phyloP scores from a whole-genome alignment of 1,140 invertebrate species.

The Vanessa atalanta region DNA sequence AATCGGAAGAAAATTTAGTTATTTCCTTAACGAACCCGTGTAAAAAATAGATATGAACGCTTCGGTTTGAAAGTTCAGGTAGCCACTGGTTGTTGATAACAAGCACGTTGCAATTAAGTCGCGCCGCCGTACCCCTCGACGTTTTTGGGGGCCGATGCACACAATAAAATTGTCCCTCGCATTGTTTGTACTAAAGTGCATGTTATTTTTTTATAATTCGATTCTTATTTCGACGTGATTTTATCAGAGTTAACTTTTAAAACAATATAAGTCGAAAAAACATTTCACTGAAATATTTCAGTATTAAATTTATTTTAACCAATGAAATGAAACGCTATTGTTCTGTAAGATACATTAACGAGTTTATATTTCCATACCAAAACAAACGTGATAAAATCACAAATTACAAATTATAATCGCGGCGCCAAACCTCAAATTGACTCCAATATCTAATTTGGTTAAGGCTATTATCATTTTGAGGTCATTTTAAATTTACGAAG shows the following conservation, averaged over 20 bases:
- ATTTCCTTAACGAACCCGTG: slow-evolving; percentile 29
- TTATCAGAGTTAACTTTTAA: slow-evolving; percentile 4
- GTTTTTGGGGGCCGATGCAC: slow-evolving; percentile 43
- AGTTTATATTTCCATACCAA: background rate
- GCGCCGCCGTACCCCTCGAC: slow-evolving; percentile 40
- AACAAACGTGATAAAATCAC: background rate
- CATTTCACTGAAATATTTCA: background rate
- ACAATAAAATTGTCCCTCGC: slow-evolving; percentile 48
- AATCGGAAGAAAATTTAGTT: slow-evolving; percentile 22
- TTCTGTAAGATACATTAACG: too few species aligned
- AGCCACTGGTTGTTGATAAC: slow-evolving; percentile 47
- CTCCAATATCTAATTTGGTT: slow-evolving; percentile 22
- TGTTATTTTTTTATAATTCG: slow-evolving; percentile 45
- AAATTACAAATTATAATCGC: slow-evolving; percentile 13
- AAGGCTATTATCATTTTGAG: slow-evolving; percentile 29
- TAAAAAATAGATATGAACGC: slow-evolving; percentile 27
- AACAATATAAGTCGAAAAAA: background rate
- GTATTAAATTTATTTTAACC: background rate
- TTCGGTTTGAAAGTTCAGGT: slow-evolving; percentile 45
- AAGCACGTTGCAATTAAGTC: slow-evolving; percentile 57
- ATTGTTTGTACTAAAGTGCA: slow-evolving; percentile 47
- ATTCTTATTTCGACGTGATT: slow-evolving; percentile 35
- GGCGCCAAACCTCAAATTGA: slow-evolving; percentile 27
- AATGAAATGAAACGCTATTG: background rate
- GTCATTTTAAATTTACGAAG: slow-evolving; percentile 38